phyloP scores from a whole-genome alignment of 2,888 invertebrate genomes.

The Metallyticus violacea region DNA sequence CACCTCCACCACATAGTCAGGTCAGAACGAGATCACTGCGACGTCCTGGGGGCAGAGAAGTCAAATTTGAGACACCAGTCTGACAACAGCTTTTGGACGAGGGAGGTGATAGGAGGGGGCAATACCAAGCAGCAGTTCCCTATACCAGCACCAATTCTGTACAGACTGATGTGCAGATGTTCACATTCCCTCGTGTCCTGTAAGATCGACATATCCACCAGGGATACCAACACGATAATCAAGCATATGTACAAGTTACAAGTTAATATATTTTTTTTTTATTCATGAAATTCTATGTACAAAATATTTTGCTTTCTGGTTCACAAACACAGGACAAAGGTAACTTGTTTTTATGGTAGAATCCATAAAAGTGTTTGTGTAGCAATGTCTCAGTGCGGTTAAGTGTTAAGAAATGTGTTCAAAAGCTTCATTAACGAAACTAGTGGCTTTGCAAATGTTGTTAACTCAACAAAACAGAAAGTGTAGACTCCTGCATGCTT shows the following conservation, averaged over 20 bases:
- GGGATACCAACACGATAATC: not conserved
- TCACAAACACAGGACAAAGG: not conserved
- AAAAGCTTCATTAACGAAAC: no score
- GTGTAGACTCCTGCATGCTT: no score
- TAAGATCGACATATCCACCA: not conserved
- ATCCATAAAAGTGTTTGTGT: no score
- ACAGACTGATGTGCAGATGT: conserved; percentile 1
- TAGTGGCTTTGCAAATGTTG: no score
- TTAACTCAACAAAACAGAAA: no score
- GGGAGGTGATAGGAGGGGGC: conserved; percentile 27
- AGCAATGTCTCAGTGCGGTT: no score
- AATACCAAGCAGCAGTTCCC: not conserved
- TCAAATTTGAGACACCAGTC: conserved; percentile 46
- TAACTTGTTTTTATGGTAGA: no score
- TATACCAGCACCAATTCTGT: not conserved
- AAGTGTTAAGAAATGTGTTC: no score
- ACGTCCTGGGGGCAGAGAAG: conserved; percentile 35
- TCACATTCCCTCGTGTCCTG: not conserved
- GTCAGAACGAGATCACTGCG: conserved; percentile 32
- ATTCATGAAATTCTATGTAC: no score
- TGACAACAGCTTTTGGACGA: conserved; percentile 45
- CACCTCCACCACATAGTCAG: conserved; percentile 39
- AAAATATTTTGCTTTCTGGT: not conserved
- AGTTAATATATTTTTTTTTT: no score
- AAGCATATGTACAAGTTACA: no score